Evolutionary conservation across 2,888 invertebrate genomes (phyloP), one percentile per base, ranked within the genome.

Genomic region (Epirrita christyi): DNA sequence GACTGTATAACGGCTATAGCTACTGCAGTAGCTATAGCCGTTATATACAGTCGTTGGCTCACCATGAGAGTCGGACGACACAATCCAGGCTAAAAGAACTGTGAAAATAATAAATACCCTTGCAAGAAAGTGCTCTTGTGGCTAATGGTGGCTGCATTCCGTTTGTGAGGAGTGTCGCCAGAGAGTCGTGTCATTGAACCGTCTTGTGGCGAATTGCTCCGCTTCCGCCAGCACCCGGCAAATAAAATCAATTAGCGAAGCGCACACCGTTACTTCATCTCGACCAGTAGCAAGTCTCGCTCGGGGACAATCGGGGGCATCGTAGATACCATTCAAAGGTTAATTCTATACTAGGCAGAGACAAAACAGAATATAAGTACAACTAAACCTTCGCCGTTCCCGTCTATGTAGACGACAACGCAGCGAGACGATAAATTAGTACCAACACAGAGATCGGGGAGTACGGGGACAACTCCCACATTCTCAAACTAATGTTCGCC

Each of bases 121-220:
- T 51, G 64, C 66, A 69, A 65, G 64, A 70, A 69, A 72, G 67
- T 67, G 62, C 66, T 66, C 55, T 67, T 66, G 61, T 71, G 66
- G 71, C 69, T 77, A 78, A 76, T 77, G 70, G 72, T 78, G 68
- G 71, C 81, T 79, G 83, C 85, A 86, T 86, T 85, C 86, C 85
- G 69, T 68, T 70, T 72, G 72, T 74, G 74, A 73, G 76, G 71
- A 75, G 74, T 76, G 76, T 75, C 75, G 75, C 68, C 72, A 65
- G 72, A 71, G 80, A 73, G 72, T 59, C 74, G 83, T 84, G 88
- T 88, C 88, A 80, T 81, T 87, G 89, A 89, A 88, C 89, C 76
- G 75, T 72, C 78, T 75, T 78, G 80, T 80, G 69, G 80, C 81
- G 78, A 84, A 85, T 79, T 78, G 80, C 77, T 72, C 76, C 70